Conservation (phyloP, 2,888 invertebrate species). For the Palloptera scutellata region DNA sequence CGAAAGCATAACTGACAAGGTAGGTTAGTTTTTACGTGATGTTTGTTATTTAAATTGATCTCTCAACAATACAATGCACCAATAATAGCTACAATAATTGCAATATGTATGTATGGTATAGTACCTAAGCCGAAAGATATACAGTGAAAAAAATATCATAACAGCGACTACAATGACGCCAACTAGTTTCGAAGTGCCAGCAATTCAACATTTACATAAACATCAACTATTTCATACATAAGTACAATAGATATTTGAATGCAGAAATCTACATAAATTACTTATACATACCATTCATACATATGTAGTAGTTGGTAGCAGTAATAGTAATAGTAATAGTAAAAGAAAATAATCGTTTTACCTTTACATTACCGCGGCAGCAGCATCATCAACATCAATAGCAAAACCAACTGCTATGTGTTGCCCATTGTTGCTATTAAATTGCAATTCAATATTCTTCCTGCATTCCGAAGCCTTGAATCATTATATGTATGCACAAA, state of each 20-base stretch:
- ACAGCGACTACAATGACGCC: background rate
- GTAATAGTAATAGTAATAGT: too few species aligned
- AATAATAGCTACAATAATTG: constrained; percentile 1
- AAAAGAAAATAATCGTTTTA: too few species aligned
- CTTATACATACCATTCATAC: background rate
- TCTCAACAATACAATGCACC: constrained; percentile 13
- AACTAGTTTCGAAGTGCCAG: constrained; percentile 20
- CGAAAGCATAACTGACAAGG: constrained; percentile 61
- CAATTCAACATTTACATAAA: background rate
- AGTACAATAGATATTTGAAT: background rate
- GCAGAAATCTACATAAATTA: background rate
- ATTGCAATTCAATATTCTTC: constrained; percentile 62
- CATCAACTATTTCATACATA: background rate
- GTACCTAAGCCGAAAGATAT: too few species aligned
- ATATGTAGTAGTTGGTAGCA: background rate
- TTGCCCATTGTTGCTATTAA: background rate
- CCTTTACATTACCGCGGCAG: background rate
- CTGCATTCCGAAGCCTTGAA: constrained; percentile 66
- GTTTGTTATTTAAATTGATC: constrained; percentile 6
- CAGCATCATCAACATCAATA: background rate
- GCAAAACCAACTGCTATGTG: constrained; percentile 1
- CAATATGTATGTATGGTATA: too few species aligned
- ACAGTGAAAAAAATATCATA: constrained; percentile 1
- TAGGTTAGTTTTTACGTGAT: constrained; percentile 53
- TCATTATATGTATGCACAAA: constrained; percentile 54